Conservation (phyloP, 2,888 invertebrate species). For the Netelia melanura region DNA sequence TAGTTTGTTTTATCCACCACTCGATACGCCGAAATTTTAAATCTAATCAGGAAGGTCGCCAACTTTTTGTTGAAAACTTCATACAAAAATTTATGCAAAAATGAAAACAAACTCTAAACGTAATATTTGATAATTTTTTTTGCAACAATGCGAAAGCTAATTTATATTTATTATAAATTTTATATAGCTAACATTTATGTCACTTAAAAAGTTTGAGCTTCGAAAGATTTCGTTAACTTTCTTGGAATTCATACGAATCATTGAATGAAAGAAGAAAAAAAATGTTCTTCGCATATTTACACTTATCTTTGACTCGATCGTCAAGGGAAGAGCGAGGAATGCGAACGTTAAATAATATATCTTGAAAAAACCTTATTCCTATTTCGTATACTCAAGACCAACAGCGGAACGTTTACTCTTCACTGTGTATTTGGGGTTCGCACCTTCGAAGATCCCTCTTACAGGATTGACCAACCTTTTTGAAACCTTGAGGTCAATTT, state of each 20-base stretch:
- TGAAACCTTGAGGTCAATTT: background rate
- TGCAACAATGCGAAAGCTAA: too few relatives aligned
- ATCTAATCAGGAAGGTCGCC: too few relatives aligned
- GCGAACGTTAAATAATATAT: conserved; percentile 36
- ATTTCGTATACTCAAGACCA: conserved; percentile 21
- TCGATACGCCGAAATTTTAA: too few relatives aligned
- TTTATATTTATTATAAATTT: too few relatives aligned
- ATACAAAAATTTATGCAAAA: too few relatives aligned
- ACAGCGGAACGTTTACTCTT: conserved; percentile 38
- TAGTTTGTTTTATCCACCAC: too few relatives aligned
- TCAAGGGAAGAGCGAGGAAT: conserved; percentile 14
- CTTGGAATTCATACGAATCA: background rate
- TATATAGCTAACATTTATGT: background rate
- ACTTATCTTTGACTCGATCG: conserved; percentile 15
- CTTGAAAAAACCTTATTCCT: conserved; percentile 34
- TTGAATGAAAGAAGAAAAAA: background rate
- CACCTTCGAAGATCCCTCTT: conserved; percentile 23
- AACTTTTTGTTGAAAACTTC: too few relatives aligned
- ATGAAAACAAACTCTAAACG: too few relatives aligned
- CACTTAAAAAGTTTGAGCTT: background rate
- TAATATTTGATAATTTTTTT: too few relatives aligned
- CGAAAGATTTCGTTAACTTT: background rate
- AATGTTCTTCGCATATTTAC: background rate
- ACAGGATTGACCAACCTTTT: background rate
- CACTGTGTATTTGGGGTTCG: conserved; percentile 42